Base-by-base conservation (phyloP, 35 echinoderm and acorn worm genomes). In the Lytechinus variegatus region DNA sequence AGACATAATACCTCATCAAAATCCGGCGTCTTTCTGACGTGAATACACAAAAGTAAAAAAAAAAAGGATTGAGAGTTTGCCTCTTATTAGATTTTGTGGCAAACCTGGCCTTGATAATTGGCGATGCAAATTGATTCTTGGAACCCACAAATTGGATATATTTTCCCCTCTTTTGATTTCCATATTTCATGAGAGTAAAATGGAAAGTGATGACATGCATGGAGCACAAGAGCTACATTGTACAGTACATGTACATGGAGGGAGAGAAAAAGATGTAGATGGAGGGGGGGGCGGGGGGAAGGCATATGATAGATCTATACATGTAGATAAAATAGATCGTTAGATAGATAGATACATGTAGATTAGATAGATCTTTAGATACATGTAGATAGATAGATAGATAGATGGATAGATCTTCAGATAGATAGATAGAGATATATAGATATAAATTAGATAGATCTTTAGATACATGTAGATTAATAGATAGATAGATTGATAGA, bases 1-100 rank as follows among this genome's bases (percentile, higher is more conserved):
- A 79, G 66, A n/a, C 66, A 79, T 24, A 79, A 79, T 79, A 79
- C 66, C 66, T 24, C 66, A 79, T 79, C 66, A 79, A 79, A 79
- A 79, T 24, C 66, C 19, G 1, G 16, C 66, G 66, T 79, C 66
- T 79, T 44, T 44, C 2, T 44, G 33, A 44, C 66, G 3, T 79
- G 14, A 79, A 19, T 2, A 44, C 33, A 44, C 9, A 57, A 57
- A 57, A 57, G 12, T 57, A 57, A 57, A 10, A 57, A 57, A 57
- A 72, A 24, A 24, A 24, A 44, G 6, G 19, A 3, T 79, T 79
- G 19, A 79, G 66, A 79, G n/a, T 24, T 24, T n/a, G 66, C 19
- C 66, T 79, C 66, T 79, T 79, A 79, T 79, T 79, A 79, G 66
- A 79, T 79, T 79, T 16, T 79, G 16, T 79, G 4, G 66, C 4